phyloP scores from a whole-genome alignment of 2,888 invertebrate genomes.

The Orchestes rusci region DNA sequence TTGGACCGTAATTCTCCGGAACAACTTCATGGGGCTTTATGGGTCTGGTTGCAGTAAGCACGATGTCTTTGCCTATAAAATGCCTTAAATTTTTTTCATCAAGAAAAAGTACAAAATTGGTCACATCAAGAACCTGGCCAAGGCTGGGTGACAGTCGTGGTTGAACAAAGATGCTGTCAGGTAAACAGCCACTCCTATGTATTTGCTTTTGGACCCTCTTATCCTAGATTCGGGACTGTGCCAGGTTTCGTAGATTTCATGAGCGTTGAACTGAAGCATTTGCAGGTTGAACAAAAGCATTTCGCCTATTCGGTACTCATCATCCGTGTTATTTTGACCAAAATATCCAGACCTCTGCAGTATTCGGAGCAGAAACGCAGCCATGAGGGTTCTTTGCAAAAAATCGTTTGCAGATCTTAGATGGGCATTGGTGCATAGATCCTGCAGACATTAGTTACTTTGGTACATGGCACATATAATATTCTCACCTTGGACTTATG shows the following conservation, averaged over 20 bases:
- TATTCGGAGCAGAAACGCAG: conserved; percentile 64
- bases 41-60: conserved; percentile 61
- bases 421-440: conserved; percentile 57
- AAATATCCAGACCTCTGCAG: conserved; percentile 50
- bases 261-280: conserved; percentile 77
- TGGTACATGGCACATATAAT: too few species aligned
- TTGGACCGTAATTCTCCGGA: conserved; percentile 78
- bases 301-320: conserved; percentile 54
- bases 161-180: conserved; percentile 73
- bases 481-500: too few species aligned
- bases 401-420: conserved; percentile 60
- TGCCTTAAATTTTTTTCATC: conserved; percentile 48
- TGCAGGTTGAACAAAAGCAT: conserved; percentile 64
- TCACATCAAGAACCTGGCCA: conserved; percentile 53
- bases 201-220: conserved; percentile 49
- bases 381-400: conserved; percentile 69
- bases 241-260: conserved; percentile 69
- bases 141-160: conserved; percentile 75
- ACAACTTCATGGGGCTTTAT: conserved; percentile 59
- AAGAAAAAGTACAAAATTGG: neutral
- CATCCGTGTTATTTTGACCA: neutral
- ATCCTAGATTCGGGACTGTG: conserved; percentile 45
- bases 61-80: conserved; percentile 65
- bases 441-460: too few species aligned
- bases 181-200: conserved; percentile 66